Percentiles rank a stretch among this genome's conserved stretches.
Evolutionary conservation across 2,888 invertebrate genomes (phyloP).

Genomic region (Mythimna vitellina): DNA sequence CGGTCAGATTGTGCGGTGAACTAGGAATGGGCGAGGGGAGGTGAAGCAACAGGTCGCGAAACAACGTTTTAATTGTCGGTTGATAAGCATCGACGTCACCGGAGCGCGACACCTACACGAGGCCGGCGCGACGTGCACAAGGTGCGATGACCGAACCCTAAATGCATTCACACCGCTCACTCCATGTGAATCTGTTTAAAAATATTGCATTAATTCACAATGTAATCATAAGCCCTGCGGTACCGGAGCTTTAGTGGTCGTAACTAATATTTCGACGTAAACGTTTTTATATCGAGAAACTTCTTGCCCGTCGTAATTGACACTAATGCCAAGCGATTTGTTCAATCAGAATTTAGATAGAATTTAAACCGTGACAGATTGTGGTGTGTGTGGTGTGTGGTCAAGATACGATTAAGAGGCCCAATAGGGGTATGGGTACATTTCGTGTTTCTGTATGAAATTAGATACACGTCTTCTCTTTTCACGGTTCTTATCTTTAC

Average conservation of each 20-base stretch:
- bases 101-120: conserved; percentile 84
- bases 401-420: conserved; percentile 55
- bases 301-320: conserved; percentile 50
- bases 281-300: conserved; percentile 47
- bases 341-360: conserved; percentile 54
- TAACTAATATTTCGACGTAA: conserved; percentile 51
- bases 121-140: conserved; percentile 69
- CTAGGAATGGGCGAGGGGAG: conserved; percentile 71
- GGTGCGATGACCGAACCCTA: conserved; percentile 86
- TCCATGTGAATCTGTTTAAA: conserved; percentile 63
- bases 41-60: conserved; percentile 89
- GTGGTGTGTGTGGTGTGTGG: conserved; percentile 57
- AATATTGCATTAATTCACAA: conserved; percentile 65
- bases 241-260: conserved; percentile 43
- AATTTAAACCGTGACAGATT: conserved; percentile 47
- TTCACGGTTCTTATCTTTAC: conserved; percentile 1
- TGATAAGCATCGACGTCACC: conserved; percentile 88
- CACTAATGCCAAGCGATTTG: conserved; percentile 55
- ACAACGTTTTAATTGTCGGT: conserved; percentile 88
- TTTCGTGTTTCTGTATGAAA: conserved; percentile 33
- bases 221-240: conserved; percentile 52
- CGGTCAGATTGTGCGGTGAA: conserved; percentile 72
- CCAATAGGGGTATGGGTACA: conserved; percentile 38
- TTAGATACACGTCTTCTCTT: conserved; percentile 24
- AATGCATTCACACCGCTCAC: conserved; percentile 78